These are phyloP conservation scores for Dryococelus australis DNA, from an alignment of 2,888 invertebrate genomes.

Conservation along the genomic window DNA sequence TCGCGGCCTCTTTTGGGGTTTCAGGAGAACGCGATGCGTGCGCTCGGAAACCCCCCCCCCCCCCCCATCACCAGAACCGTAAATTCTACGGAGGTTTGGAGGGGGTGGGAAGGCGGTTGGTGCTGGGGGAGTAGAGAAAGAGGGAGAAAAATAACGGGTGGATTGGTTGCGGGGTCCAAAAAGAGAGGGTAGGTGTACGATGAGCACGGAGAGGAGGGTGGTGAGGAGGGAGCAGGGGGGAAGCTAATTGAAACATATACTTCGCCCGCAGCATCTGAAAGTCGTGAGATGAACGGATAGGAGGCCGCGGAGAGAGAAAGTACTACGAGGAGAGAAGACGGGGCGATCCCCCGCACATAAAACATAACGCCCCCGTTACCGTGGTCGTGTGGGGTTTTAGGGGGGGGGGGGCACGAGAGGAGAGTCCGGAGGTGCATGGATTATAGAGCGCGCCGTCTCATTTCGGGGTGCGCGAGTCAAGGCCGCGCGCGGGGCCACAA, in stretches of 20 bases:
- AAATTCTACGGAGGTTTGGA: background rate
- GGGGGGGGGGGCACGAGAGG: no score
- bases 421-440: background rate
- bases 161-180: no score
- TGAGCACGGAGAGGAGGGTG: background rate
- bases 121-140: background rate
- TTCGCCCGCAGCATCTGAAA: slow-evolving; percentile 9
- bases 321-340: background rate
- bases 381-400: no score
- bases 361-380: slow-evolving; percentile 4
- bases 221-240: background rate
- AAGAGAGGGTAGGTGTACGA: background rate
- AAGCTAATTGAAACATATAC: slow-evolving; percentile 11
- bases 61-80: background rate
- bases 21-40: background rate
- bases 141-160: background rate
- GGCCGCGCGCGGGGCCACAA: background rate
- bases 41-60: background rate
- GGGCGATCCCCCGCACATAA: background rate
- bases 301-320: background rate
- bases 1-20: background rate
- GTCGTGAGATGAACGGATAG: slow-evolving; percentile 10
- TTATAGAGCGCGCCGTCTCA: background rate
- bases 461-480: background rate
- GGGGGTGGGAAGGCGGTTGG: no score